Conservation (phyloP, 2,113 vertebrate genomes). For the Coregonus clupeaformis region DNA sequence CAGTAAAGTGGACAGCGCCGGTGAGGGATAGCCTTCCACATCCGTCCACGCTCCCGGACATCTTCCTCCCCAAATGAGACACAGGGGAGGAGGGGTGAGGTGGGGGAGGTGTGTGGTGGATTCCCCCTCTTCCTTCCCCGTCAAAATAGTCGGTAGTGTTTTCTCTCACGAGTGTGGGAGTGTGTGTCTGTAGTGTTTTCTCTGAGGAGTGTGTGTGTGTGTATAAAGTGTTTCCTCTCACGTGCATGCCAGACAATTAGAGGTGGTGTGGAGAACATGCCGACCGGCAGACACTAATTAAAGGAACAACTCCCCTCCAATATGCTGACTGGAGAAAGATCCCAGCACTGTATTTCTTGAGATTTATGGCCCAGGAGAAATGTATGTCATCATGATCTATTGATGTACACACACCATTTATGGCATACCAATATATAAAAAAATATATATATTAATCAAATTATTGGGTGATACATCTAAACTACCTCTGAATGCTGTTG, state of each 20-base stretch:
- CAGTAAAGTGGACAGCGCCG: conserved; percentile 62
- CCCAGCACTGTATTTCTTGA: not conserved
- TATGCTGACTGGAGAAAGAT: conserved; percentile 42
- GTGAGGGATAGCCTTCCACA: conserved; percentile 78
- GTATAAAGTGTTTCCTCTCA: conserved; percentile 36
- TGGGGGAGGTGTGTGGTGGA: conserved; percentile 11
- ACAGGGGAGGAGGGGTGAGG: not conserved
- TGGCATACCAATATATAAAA: too few species aligned
- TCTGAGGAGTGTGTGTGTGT: too few species aligned
- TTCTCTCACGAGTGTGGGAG: conserved; percentile 2
- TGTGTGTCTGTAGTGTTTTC: too few species aligned
- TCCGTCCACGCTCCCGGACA: conserved; percentile 74
- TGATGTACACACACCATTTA: too few species aligned
- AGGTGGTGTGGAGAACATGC: conserved; percentile 69
- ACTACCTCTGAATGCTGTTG: too few species aligned
- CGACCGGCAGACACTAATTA: conserved; percentile 74
- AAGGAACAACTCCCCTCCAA: conserved; percentile 64
- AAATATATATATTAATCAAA: too few species aligned
- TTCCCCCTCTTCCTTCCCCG: conserved; percentile 32
- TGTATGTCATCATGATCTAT: too few species aligned
- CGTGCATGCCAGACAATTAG: conserved; percentile 74
- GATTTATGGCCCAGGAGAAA: conserved; percentile 1
- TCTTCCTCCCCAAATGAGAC: conserved; percentile 58
- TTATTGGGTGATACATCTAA: too few species aligned
- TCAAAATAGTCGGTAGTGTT: conserved; percentile 53